A percentile compares a stretch with the other conserved stretches of the same genome.
phyloP scores from a whole-genome alignment of 2,888 invertebrate species.

The Oscheius sp. region DNA sequence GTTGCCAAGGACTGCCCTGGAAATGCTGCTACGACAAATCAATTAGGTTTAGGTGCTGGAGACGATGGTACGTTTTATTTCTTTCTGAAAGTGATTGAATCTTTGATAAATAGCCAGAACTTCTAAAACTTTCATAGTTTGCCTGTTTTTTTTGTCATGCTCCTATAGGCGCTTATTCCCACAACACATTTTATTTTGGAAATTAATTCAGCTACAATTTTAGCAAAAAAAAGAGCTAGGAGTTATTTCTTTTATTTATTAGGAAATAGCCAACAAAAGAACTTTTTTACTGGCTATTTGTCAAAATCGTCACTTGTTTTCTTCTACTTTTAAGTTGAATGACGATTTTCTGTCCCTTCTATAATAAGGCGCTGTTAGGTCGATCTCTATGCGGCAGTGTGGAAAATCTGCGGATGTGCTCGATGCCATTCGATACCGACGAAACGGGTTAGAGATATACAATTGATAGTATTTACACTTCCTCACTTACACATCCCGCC shows the following conservation, averaged over 20 bases:
- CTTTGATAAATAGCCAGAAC: background rate
- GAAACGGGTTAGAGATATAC: conserved; percentile 32
- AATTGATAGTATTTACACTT: conserved; percentile 1
- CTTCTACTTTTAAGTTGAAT: conserved; percentile 23
- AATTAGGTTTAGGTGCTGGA: conserved; percentile 50
- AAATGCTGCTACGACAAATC: conserved; percentile 47
- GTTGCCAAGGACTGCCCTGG: conserved; percentile 70
- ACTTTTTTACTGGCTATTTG: background rate
- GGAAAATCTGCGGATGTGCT: conserved; percentile 64
- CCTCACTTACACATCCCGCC: background rate
- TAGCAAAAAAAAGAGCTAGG: too few species aligned
- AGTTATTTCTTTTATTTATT: too few species aligned
- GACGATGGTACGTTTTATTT: conserved; percentile 51
- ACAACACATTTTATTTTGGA: too few species aligned
- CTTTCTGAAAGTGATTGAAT: background rate
- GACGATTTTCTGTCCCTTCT: conserved; percentile 12
- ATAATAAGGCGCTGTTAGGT: conserved; percentile 27
- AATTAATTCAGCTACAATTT: too few species aligned
- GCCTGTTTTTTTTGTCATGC: too few species aligned
- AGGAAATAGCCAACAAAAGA: background rate
- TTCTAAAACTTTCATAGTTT: background rate
- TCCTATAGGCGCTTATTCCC: too few species aligned
- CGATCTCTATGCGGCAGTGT: conserved; percentile 55
- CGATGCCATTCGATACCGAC: conserved; percentile 60
- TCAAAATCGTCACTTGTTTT: conserved; percentile 1